Conservation (phyloP, 2,113 vertebrate genomes). For the Ceyx melanurus region DNA sequence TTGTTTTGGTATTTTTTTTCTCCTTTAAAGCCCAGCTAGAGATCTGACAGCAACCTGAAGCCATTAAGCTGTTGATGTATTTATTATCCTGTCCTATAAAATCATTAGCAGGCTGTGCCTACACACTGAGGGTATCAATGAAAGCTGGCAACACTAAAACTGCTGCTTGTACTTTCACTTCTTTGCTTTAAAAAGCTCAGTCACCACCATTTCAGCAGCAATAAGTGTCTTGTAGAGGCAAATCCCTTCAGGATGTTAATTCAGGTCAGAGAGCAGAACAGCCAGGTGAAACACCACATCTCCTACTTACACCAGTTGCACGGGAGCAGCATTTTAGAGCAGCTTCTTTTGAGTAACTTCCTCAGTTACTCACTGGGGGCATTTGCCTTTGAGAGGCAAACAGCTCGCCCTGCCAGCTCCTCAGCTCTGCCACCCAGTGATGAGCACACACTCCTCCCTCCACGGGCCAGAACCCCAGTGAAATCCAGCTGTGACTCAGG, state of each 20-base stretch:
- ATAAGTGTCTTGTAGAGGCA: fast-evolving
- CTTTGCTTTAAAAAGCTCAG: background rate
- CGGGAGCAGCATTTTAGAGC: background rate
- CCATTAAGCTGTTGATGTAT: background rate
- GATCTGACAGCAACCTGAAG: background rate
- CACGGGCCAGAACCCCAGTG: fast-evolving
- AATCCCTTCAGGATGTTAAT: background rate
- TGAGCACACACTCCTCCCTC: background rate
- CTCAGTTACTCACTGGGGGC: background rate
- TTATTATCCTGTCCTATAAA: background rate
- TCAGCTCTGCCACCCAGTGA: background rate
- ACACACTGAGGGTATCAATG: background rate
- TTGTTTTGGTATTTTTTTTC: background rate
- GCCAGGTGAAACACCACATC: background rate
- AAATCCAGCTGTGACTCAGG: background rate
- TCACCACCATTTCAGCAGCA: background rate
- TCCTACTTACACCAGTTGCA: background rate
- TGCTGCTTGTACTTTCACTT: background rate
- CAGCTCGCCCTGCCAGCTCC: background rate
- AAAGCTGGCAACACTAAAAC: background rate
- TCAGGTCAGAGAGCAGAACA: background rate
- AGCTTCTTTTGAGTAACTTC: background rate
- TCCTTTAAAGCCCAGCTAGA: background rate
- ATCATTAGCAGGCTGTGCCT: background rate
- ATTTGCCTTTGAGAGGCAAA: background rate